Evolutionary conservation across 2,888 invertebrate genomes (phyloP).

Genomic region (Lepidochitona cinerea): DNA sequence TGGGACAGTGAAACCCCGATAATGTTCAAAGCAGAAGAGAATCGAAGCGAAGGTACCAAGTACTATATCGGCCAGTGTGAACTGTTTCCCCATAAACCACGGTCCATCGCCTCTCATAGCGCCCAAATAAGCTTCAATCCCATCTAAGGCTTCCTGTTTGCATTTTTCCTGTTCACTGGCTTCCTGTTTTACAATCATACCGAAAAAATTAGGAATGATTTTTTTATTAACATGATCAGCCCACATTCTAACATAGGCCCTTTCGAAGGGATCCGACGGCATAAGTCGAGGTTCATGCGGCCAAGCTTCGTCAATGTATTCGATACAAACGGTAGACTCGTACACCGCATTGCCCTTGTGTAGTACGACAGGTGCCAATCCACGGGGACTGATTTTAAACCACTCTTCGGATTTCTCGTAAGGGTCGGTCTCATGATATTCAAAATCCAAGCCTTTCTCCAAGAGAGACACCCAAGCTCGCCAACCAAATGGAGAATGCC

Average conservation of each 20-base stretch:
- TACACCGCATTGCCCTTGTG: constrained; percentile 41
- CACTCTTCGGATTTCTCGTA: constrained; percentile 53
- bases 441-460: constrained; percentile 46
- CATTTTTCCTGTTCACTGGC: constrained; percentile 32
- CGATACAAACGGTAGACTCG: constrained; percentile 48
- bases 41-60: constrained; percentile 41
- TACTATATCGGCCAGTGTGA: constrained; percentile 51
- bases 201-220: constrained; percentile 43
- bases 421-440: constrained; percentile 51
- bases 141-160: constrained; percentile 28
- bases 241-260: constrained; percentile 47
- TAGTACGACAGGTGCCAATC: constrained; percentile 46
- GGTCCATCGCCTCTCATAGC: constrained; percentile 37
- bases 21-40: constrained; percentile 33
- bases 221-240: constrained; percentile 44
- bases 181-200: constrained; percentile 36
- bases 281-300: constrained; percentile 30
- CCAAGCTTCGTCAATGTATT: constrained; percentile 52
- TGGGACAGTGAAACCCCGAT: constrained; percentile 42
- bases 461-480: constrained; percentile 51
- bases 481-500: constrained; percentile 60
- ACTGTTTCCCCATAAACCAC: constrained; percentile 41
- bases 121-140: constrained; percentile 27
- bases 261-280: constrained; percentile 41
- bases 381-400: constrained; percentile 47